Conservation (phyloP, 2,797 vertebrate genomes). For the Mastacembelus armatus region DNA sequence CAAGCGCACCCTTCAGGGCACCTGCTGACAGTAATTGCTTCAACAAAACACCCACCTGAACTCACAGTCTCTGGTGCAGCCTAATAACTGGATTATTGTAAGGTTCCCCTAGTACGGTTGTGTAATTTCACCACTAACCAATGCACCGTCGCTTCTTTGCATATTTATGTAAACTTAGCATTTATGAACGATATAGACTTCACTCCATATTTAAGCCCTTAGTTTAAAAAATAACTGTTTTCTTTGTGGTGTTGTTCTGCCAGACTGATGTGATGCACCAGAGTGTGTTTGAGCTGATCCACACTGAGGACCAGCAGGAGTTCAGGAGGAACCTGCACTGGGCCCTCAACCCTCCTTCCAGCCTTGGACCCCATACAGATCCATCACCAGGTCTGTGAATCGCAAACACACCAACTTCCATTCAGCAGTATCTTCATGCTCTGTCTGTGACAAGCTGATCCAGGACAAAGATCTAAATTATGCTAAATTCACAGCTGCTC, state of each 20-base stretch:
- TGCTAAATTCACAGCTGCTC: not conserved
- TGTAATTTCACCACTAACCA: not conserved
- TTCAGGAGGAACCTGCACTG: slow-evolving; percentile 88
- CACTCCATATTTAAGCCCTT: no score
- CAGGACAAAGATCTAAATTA: not conserved
- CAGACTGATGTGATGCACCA: slow-evolving; percentile 90
- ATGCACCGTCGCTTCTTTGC: not conserved
- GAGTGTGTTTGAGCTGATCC: slow-evolving; percentile 87
- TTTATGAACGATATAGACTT: no score
- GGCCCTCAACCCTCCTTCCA: slow-evolving; percentile 78
- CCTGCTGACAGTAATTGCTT: slow-evolving; percentile 11
- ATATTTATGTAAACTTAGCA: no score
- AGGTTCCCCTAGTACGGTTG: not conserved
- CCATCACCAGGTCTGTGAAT: slow-evolving; percentile 48
- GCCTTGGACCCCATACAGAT: slow-evolving; percentile 32
- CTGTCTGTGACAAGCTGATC: not conserved
- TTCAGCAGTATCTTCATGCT: no score
- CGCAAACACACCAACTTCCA: not conserved
- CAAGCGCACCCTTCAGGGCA: slow-evolving; percentile 22
- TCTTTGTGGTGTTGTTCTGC: slow-evolving; percentile 19
- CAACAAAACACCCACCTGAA: not conserved
- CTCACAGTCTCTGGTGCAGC: not conserved
- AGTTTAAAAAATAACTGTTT: not conserved
- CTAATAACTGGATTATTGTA: not conserved
- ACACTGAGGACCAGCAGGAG: slow-evolving; percentile 87